A percentile compares a stretch with the other conserved stretches of the same genome.
These are phyloP conservation scores for Petromus typicus DNA, from an alignment of 2,113 vertebrate species.

Conservation along the genomic window DNA sequence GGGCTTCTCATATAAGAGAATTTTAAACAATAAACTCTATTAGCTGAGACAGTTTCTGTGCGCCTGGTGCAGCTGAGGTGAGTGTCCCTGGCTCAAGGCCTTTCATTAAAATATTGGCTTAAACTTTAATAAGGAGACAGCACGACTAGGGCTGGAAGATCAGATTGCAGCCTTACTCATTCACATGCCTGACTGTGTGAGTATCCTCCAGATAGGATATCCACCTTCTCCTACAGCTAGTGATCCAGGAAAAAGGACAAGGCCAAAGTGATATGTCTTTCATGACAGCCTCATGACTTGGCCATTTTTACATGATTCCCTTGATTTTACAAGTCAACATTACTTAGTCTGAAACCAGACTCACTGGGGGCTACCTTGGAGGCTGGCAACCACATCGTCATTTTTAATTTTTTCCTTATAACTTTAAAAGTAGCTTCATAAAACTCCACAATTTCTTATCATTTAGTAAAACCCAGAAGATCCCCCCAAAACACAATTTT, in stretches of 20 bases:
- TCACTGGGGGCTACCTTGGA: not conserved
- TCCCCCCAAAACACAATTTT: not conserved
- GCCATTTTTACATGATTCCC: not conserved
- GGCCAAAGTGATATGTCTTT: not conserved
- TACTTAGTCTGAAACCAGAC: not conserved
- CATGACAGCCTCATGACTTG: not conserved
- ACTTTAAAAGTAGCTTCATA: slow-evolving; percentile 24
- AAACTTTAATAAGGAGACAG: not conserved
- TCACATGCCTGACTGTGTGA: not conserved
- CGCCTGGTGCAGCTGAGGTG: not conserved
- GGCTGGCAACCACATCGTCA: not conserved
- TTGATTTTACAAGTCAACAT: slow-evolving; percentile 4
- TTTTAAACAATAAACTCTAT: not conserved
- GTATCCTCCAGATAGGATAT: not conserved
- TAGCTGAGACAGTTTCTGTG: not conserved
- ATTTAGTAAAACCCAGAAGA: not conserved
- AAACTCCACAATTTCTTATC: not conserved
- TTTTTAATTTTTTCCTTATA: slow-evolving; percentile 1
- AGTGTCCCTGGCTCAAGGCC: not conserved
- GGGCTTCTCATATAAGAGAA: not conserved
- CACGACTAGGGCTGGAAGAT: not conserved
- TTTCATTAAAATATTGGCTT: not conserved
- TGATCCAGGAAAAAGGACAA: not conserved
- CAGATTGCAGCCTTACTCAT: not conserved
- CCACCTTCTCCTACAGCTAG: not conserved